Base-by-base conservation (phyloP, 2,797 vertebrate genomes). In the Syndactyla subalaris region DNA sequence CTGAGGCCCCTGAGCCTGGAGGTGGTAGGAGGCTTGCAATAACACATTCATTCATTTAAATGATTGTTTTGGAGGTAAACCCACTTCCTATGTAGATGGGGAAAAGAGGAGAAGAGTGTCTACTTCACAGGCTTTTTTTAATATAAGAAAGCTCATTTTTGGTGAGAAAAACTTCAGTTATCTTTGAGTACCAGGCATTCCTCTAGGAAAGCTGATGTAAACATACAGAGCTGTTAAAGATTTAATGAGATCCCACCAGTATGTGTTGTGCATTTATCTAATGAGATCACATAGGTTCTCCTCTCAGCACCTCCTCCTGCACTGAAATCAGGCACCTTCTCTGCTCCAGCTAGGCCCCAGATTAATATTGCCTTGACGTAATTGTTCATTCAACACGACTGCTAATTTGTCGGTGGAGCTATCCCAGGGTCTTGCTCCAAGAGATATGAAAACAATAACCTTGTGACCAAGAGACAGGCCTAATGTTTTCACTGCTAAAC, bases 381-480 rank as follows among this genome's bases (percentile, higher is more conserved):
- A 96, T 84, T 94, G 95, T 93, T 96, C 96, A 93, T 95, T 96
- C 96, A 96, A 93, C 91, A 92, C 14, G 0, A 61, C 94, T 87
- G 80, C 87, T 95, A 93, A 96, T 97, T 97, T 97, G 91, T 95
- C 92, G 96, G 92, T 61, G 68, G 68, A 96, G 62, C 27, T 94
- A 92, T 95, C 88, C 95, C 90, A 91, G 95, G 91, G 95, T 94
- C 93, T 84, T 95, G 91, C 94, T 96, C 88, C 29, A 76, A 95
- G 88, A 96, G 95, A 95, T 96, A 94, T 93, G 94, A 95, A 97
- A 97, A 97, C 96, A 97, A 96, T 94, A 94, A 87, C 78, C 95
- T 89, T 84, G 90, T 96, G 94, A 95, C 84, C 94, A 95, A 94
- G 76, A 92, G 91, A 88, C 87, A 71, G 70, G 65, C 66, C 66